Conservation (phyloP, 1,140 invertebrate species). For the Agrypnia vestita region DNA sequence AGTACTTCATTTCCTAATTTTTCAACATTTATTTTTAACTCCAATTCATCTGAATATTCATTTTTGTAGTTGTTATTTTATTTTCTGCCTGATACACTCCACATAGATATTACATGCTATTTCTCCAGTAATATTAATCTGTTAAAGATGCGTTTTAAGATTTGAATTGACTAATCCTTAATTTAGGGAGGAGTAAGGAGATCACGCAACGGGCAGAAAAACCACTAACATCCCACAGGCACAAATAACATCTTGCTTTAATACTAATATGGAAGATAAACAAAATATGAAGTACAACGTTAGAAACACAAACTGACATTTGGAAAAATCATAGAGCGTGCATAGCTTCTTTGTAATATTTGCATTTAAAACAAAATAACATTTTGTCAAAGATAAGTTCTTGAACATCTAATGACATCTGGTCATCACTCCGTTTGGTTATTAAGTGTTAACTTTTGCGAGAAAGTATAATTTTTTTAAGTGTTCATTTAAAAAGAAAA, state of each 20-base stretch:
- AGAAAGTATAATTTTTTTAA: not conserved
- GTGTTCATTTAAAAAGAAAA: slow-evolving; percentile 28
- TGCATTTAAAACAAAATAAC: not conserved
- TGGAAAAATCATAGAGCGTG: not conserved
- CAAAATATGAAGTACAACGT: slow-evolving; percentile 37
- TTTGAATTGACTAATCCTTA: slow-evolving; percentile 61
- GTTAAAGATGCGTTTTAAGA: slow-evolving; percentile 43
- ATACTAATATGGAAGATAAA: slow-evolving; percentile 52
- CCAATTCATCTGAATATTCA: not conserved
- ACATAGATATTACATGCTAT: slow-evolving; percentile 16
- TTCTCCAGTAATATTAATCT: slow-evolving; percentile 4
- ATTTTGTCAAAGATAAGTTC: not conserved
- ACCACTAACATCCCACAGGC: slow-evolving; percentile 53
- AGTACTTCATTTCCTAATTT: slow-evolving; percentile 24
- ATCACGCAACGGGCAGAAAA: slow-evolving; percentile 60
- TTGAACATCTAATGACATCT: not conserved
- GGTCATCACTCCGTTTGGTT: no score
- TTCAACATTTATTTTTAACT: slow-evolving; percentile 20
- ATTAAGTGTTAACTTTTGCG: no score
- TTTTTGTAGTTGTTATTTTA: slow-evolving; percentile 35
- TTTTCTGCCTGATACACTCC: slow-evolving; percentile 40
- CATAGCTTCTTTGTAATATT: not conserved
- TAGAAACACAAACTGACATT: slow-evolving; percentile 37
- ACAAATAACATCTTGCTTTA: slow-evolving; percentile 52
- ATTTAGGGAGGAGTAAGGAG: slow-evolving; percentile 61